Evolutionary conservation across 2,888 invertebrate genomes (phyloP), one percentile per base, ranked within the genome.

Genomic region (Cephus spinipes): DNA sequence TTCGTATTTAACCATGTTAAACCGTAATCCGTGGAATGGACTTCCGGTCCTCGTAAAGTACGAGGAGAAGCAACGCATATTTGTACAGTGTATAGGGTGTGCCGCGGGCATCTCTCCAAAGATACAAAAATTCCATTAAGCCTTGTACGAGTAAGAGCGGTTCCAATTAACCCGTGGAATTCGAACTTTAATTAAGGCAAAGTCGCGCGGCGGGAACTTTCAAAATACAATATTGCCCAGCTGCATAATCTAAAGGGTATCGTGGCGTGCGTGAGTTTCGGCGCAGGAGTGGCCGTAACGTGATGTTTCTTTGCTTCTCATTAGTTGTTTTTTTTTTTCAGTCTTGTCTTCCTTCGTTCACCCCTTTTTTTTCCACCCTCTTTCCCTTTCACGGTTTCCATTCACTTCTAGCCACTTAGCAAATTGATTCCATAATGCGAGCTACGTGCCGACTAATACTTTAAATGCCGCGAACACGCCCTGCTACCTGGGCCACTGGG

Each of bases 361-460:
- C 55, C 23, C 55, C 0, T 40, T 55, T 55, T 74, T 79, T 68
- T 79, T 35, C 75, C 35, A 35, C 35, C 35, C 35, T 55, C 76
- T 76, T 69, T 76, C 71, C 77, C 71, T 73, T 69, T 79, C 73
- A 68, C 23, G 12, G 15, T 55, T 34, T 75, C 23, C 73, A 69
- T 75, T 76, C 69, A 73, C 73, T 71, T 73, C 75, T 79, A 79
- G 84, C 86, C 87, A 87, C 87, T 87, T 88, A 83, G 83, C 83
- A 87, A 85, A 88, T 87, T 87, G 86, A 87, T 87, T 87, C 81
- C 83, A 82, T 82, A 83, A 86, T 79, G 80, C 31, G 69, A 55
- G 9, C 71, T 73, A 76, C 73, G 78, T 33, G 74, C 31, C 71
- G 80, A 71, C 32, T 71, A 71, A 71, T 33, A 33, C 33, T 71